Conservation (phyloP, 2,797 vertebrate genomes). For the Labeo calbasu region DNA sequence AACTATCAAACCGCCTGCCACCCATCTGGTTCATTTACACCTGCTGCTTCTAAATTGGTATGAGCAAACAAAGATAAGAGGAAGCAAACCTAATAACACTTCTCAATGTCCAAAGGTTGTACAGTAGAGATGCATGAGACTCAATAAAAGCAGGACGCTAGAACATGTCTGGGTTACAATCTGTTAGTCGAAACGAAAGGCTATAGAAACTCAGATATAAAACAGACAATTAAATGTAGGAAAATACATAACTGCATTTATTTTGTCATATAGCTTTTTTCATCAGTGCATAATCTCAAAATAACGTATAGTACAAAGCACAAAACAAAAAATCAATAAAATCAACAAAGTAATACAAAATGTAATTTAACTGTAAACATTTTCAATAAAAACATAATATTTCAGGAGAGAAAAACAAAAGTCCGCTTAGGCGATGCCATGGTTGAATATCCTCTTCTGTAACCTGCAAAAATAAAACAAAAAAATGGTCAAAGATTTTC, state of each 20-base stretch:
- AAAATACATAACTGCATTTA: constrained; percentile 31
- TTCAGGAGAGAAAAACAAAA: not conserved
- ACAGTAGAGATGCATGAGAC: not conserved
- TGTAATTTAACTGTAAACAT: constrained; percentile 6
- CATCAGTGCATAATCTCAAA: constrained; percentile 14
- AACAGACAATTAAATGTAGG: constrained; percentile 3
- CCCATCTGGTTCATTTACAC: constrained; percentile 23
- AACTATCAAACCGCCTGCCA: not conserved
- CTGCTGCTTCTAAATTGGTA: constrained; percentile 26
- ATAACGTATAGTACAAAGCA: not conserved
- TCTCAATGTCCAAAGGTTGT: constrained; percentile 52
- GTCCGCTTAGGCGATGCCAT: not conserved
- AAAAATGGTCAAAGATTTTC: not conserved
- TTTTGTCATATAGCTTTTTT: not conserved
- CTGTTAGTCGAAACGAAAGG: not conserved
- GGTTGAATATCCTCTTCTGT: constrained; percentile 28
- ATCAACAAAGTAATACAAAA: constrained; percentile 13
- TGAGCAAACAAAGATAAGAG: constrained; percentile 59
- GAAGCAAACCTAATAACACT: constrained; percentile 18
- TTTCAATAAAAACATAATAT: not conserved
- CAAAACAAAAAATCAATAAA: constrained; percentile 7
- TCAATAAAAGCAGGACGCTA: constrained; percentile 5
- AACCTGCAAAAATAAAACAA: constrained; percentile 27
- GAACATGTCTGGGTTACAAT: not conserved
- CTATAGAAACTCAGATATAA: not conserved